Conservation (phyloP, 2,888 invertebrate genomes). For the Oligia latruncula region DNA sequence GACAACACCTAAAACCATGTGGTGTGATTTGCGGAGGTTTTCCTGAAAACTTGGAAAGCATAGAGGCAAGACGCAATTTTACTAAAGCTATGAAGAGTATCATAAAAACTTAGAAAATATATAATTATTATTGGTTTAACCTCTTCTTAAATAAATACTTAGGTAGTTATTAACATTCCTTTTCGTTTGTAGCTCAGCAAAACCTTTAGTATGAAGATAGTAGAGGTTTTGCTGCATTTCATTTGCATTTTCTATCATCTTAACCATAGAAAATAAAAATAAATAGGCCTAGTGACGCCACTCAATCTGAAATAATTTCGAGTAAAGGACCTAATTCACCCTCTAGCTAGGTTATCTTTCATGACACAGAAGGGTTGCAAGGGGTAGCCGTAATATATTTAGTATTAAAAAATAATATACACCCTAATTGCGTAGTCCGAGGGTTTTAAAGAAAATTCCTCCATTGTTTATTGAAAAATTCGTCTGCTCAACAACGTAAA, state of each 20-base stretch:
- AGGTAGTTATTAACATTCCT: background rate
- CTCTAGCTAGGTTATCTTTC: background rate
- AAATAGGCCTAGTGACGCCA: background rate
- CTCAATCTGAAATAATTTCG: background rate
- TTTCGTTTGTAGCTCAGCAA: background rate
- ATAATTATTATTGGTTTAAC: background rate
- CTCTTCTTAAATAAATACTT: background rate
- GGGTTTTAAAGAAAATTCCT: too few species aligned
- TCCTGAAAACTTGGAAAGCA: background rate
- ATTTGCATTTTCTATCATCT: too few species aligned
- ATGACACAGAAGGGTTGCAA: too few species aligned
- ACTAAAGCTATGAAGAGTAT: background rate
- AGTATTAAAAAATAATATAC: too few species aligned
- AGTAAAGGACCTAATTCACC: background rate
- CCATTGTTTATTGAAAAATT: too few species aligned
- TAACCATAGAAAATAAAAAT: background rate
- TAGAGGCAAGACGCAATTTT: background rate
- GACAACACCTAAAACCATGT: background rate
- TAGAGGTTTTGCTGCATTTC: too few species aligned
- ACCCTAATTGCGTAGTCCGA: too few species aligned
- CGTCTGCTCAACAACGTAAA: too few species aligned
- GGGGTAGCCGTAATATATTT: too few species aligned
- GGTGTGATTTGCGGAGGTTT: too few species aligned
- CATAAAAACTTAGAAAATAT: background rate
- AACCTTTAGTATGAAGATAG: background rate